Conservation (phyloP, 2,888 invertebrate genomes). For the Labia minor region DNA sequence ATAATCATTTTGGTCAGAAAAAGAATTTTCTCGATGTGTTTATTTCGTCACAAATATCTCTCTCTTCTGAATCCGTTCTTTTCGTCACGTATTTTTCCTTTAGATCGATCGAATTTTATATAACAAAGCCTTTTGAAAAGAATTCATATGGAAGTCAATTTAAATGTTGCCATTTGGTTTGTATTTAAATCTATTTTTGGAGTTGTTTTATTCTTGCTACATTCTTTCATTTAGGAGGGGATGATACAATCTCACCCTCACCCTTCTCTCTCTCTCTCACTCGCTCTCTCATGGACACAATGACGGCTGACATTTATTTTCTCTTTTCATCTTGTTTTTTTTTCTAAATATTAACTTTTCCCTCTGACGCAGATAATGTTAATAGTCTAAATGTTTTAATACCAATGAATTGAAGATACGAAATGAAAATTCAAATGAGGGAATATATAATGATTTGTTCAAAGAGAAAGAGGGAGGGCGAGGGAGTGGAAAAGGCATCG, state of each 20-base stretch:
- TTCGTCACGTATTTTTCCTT: too few relatives aligned
- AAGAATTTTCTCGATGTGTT: neutral
- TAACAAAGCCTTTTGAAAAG: neutral
- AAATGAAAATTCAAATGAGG: too few relatives aligned
- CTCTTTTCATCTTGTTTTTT: neutral
- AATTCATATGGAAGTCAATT: slow-evolving; percentile 4
- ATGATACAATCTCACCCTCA: neutral
- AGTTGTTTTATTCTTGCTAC: neutral
- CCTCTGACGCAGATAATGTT: too few relatives aligned
- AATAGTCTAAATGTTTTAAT: too few relatives aligned
- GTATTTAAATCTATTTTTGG: slow-evolving; percentile 1
- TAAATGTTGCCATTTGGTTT: neutral
- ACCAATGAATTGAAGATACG: too few relatives aligned
- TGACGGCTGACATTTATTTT: neutral
- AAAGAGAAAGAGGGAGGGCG: too few relatives aligned
- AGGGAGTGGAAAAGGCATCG: too few relatives aligned
- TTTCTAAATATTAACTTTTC: neutral
- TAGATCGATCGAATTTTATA: slow-evolving; percentile 1
- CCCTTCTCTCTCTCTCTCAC: too few relatives aligned
- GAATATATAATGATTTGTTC: too few relatives aligned
- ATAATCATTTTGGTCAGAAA: neutral
- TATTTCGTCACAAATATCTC: too few relatives aligned
- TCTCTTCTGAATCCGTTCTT: too few relatives aligned
- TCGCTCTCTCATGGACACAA: too few relatives aligned
- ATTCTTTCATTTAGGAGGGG: neutral